Conservation (phyloP, 2,888 invertebrate genomes). For the Suillia variegata region DNA sequence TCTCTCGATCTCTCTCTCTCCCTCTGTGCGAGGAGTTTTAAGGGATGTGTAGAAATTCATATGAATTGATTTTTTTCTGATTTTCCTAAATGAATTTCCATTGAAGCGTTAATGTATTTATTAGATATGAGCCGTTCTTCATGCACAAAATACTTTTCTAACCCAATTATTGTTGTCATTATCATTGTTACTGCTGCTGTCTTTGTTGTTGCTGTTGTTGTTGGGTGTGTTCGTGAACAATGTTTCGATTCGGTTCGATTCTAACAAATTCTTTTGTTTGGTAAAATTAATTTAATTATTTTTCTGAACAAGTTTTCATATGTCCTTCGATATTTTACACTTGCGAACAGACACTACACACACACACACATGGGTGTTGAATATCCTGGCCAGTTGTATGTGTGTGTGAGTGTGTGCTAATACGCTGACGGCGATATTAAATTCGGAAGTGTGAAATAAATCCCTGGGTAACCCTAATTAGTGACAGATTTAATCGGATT, state of each 20-base stretch:
- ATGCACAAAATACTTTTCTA: not conserved
- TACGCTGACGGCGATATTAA: not conserved
- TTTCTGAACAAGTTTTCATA: not conserved
- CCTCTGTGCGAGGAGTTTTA: no score
- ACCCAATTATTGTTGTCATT: not conserved
- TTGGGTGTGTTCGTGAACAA: not conserved
- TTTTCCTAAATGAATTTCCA: conserved; percentile 44
- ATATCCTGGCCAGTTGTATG: not conserved
- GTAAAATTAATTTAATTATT: not conserved
- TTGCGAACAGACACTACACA: not conserved
- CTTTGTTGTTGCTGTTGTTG: not conserved
- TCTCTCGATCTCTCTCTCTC: no score
- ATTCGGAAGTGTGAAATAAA: not conserved
- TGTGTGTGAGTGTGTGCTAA: not conserved
- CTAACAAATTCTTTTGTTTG: not conserved
- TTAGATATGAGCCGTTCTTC: conserved; percentile 1
- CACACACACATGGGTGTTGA: not conserved
- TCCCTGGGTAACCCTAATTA: not conserved
- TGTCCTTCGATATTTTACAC: no score
- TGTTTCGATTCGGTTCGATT: not conserved
- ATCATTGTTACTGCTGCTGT: no score
- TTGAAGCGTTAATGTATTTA: conserved; percentile 51
- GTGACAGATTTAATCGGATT: conserved; percentile 1
- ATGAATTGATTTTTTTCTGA: no score
- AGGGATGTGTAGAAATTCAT: no score